Percentiles rank a stretch among this genome's conserved stretches.
These are phyloP conservation scores for Baryphthengus martii DNA, from an alignment of 2,113 vertebrate genomes.

Conservation along the genomic window DNA sequence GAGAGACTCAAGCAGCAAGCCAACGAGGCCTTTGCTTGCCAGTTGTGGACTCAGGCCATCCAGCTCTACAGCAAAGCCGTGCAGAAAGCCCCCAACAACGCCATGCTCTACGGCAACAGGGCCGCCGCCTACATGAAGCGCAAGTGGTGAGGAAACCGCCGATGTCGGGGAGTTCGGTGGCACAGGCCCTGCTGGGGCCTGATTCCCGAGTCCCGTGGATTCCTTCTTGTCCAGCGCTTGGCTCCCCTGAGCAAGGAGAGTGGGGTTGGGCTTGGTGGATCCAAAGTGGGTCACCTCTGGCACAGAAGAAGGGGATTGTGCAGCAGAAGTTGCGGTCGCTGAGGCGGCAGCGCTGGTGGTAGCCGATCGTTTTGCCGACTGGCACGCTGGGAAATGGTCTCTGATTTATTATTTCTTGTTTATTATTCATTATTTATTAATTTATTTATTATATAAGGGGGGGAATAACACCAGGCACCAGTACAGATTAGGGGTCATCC, in stretches of 20 bases:
- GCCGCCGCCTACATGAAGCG: conserved; percentile 99
- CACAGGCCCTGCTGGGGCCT: neutral
- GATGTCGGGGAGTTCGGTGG: neutral
- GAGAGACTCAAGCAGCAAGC: conserved; percentile 95
- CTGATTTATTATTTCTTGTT: neutral
- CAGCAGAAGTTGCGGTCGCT: too few relatives aligned
- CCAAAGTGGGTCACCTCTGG: neutral
- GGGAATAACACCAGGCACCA: too few relatives aligned
- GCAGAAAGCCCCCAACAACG: conserved; percentile 85
- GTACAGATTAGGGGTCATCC: too few relatives aligned
- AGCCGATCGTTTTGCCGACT: neutral
- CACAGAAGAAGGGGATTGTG: neutral
- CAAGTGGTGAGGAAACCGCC: conserved; percentile 84
- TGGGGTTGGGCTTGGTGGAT: neutral
- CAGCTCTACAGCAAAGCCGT: conserved; percentile 96
- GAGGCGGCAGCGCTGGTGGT: neutral
- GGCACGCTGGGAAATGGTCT: neutral
- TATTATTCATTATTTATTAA: too few relatives aligned
- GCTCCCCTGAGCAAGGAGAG: fast-evolving
- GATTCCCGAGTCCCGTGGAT: fast-evolving
- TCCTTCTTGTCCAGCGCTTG: neutral
- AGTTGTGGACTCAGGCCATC: conserved; percentile 98
- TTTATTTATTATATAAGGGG: too few relatives aligned
- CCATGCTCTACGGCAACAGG: conserved; percentile 96
- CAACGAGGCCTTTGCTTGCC: conserved; percentile 94